Percentiles rank a stretch among this genome's conserved stretches.
phyloP scores from a whole-genome alignment of 2,888 invertebrate genomes.

The Bursaphelenchus okinawaensis region DNA sequence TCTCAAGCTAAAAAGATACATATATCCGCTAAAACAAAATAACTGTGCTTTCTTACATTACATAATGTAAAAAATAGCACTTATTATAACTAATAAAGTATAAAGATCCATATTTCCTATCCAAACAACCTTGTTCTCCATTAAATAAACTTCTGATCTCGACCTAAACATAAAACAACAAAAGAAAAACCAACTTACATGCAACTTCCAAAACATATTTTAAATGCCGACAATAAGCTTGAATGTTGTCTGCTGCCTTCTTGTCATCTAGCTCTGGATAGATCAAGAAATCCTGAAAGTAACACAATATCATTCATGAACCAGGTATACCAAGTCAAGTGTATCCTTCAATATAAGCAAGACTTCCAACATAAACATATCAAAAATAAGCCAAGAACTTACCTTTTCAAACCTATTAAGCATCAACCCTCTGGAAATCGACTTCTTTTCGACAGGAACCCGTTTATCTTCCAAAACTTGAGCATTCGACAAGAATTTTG shows the following conservation, averaged over 20 bases:
- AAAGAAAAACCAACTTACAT: conserved; percentile 22
- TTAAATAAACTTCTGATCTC: no score
- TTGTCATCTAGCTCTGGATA: conserved; percentile 54
- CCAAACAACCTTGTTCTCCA: no score
- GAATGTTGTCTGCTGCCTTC: conserved; percentile 48
- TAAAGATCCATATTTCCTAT: no score
- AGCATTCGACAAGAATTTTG: neutral
- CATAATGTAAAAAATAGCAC: no score
- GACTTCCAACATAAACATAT: neutral
- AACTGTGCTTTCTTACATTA: no score
- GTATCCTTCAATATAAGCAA: neutral
- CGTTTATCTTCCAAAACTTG: conserved; percentile 11
- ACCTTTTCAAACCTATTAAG: conserved; percentile 56
- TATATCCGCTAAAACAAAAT: no score
- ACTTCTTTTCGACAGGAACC: conserved; percentile 46
- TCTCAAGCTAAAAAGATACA: no score
- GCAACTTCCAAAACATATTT: conserved; percentile 23
- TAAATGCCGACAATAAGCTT: conserved; percentile 36
- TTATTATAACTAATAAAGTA: no score
- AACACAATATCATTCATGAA: no score
- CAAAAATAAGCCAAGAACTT: neutral
- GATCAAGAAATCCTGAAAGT: conserved; percentile 55
- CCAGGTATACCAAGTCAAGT: neutral
- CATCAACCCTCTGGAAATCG: conserved; percentile 46
- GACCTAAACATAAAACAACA: no score